These are phyloP conservation scores for Dicranocentrus wangi DNA, from an alignment of 2,888 invertebrate species.

Conservation along the genomic window DNA sequence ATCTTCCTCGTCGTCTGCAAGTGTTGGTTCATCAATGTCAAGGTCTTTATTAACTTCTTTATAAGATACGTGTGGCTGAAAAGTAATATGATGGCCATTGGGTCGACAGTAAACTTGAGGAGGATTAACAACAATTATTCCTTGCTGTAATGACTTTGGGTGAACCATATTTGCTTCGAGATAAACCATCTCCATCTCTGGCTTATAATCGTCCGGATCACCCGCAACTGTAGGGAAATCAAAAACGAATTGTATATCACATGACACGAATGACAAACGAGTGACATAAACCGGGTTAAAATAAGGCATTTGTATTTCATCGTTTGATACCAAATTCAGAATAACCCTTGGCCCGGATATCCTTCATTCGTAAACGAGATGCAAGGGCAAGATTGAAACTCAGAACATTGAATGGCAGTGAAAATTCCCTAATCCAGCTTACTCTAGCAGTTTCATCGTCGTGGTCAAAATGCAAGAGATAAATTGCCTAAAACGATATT, in stretches of 20 bases:
- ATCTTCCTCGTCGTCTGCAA: conserved; percentile 57
- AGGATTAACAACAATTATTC: conserved; percentile 78
- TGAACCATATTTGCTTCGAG: conserved; percentile 86
- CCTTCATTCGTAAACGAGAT: conserved; percentile 77
- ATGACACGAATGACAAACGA: no score
- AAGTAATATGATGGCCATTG: conserved; percentile 69
- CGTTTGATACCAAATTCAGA: conserved; percentile 60
- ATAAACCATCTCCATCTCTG: conserved; percentile 73
- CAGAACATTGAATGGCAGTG: conserved; percentile 89
- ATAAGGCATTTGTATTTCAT: neutral
- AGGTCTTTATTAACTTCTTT: conserved; percentile 50
- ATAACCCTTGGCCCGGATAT: conserved; percentile 55
- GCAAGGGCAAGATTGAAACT: conserved; percentile 92
- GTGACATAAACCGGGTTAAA: no score
- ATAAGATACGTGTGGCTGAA: conserved; percentile 50
- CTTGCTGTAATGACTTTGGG: conserved; percentile 91
- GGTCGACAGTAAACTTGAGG: conserved; percentile 55
- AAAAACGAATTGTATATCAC: no score
- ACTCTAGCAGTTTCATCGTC: conserved; percentile 81
- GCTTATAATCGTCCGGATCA: conserved; percentile 61
- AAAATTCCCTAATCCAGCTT: conserved; percentile 87
- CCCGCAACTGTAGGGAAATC: conserved; percentile 51
- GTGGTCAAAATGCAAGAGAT: conserved; percentile 83
- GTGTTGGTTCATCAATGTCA: conserved; percentile 39
- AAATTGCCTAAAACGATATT: conserved; percentile 79